phyloP scores from a whole-genome alignment of 2,113 vertebrate species.

The Muscicapa adusta region DNA sequence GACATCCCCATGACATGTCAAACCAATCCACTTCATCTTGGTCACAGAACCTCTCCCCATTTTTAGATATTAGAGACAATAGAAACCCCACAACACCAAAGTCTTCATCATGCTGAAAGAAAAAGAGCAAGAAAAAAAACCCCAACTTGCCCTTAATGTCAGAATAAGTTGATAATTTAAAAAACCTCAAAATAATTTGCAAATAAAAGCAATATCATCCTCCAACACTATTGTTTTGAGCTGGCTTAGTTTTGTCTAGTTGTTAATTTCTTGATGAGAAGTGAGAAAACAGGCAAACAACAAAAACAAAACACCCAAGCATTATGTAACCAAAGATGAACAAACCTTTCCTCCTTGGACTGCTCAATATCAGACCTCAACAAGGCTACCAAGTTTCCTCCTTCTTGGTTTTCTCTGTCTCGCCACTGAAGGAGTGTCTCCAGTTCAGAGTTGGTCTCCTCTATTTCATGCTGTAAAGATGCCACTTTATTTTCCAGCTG shows the following conservation, averaged over 20 bases:
- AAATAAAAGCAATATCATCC: not conserved
- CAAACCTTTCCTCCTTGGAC: constrained; percentile 80
- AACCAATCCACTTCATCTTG: not conserved
- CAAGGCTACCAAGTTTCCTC: constrained; percentile 80
- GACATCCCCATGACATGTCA: not conserved
- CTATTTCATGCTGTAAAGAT: constrained; percentile 74
- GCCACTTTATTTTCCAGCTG: constrained; percentile 80
- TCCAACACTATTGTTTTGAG: not conserved
- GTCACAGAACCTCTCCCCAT: not conserved
- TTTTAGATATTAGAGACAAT: not conserved
- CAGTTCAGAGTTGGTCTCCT: constrained; percentile 75
- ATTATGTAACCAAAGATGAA: not conserved
- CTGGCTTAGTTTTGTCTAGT: not conserved
- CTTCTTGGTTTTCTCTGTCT: constrained; percentile 84
- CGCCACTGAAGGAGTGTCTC: constrained; percentile 77
- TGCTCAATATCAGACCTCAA: constrained; percentile 80
- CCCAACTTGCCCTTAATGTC: not conserved
- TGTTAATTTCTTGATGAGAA: not conserved
- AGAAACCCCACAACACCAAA: not conserved
- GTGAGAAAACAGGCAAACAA: not conserved
- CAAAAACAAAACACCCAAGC: not conserved
- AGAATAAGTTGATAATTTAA: not conserved
- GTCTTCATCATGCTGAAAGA: not conserved
- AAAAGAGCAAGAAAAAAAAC: not conserved
- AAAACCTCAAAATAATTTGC: not conserved